Evolutionary conservation across 2,888 invertebrate genomes (phyloP).

Genomic region (Deilephila porcellus): DNA sequence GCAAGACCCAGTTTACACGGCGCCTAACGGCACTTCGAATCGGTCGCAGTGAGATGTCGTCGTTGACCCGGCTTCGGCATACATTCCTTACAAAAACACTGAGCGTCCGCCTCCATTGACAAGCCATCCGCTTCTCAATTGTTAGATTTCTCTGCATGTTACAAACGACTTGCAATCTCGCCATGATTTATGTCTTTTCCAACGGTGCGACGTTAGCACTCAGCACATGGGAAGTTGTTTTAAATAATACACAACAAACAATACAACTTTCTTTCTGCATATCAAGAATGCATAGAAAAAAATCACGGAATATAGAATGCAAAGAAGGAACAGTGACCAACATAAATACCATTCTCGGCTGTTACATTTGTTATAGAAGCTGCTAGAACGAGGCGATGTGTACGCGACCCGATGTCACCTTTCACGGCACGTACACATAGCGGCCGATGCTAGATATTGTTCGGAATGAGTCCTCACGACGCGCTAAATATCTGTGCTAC

Average conservation of each 20-base stretch:
- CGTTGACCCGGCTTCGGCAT: slow-evolving; percentile 52
- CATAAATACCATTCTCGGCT: background rate
- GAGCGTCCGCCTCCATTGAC: background rate
- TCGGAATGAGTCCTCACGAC: slow-evolving; percentile 6
- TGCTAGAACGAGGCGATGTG: background rate
- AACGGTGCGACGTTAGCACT: too few relatives aligned
- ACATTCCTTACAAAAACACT: slow-evolving; percentile 22
- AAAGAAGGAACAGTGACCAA: too few relatives aligned
- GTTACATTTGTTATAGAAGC: background rate
- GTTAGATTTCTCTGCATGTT: background rate
- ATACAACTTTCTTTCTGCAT: too few relatives aligned
- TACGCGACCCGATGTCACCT: background rate
- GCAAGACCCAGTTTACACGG: slow-evolving; percentile 46
- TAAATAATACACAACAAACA: too few relatives aligned
- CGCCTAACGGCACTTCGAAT: slow-evolving; percentile 57
- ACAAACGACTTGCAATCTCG: background rate
- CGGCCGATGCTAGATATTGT: background rate
- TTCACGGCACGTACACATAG: slow-evolving; percentile 7
- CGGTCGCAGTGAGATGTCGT: slow-evolving; percentile 46
- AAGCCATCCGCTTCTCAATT: background rate
- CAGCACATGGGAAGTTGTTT: too few relatives aligned
- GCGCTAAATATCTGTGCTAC: slow-evolving; percentile 8
- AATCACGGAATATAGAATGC: too few relatives aligned
- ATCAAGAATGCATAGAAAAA: too few relatives aligned
- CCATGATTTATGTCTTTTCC: background rate